Conservation (phyloP, 1,140 invertebrate species). For the Bombyx mori region ASM3026992v2 NC_085111.1:6649001-6649500, state of each 20-base stretch:
- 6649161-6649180: constrained; percentile 51
- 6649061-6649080: constrained; percentile 37
- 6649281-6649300: constrained; percentile 43
- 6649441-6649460: too few relatives aligned
- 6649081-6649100: constrained; percentile 22
- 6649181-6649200: constrained; percentile 47
- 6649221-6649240: constrained; percentile 49
- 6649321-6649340: constrained; percentile 9
- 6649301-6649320: constrained; percentile 30
- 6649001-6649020: constrained; percentile 6
- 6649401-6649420: too few relatives aligned
- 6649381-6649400: too few relatives aligned
- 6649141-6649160: constrained; percentile 58
- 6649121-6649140: constrained; percentile 20
- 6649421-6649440: too few relatives aligned
- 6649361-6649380: too few relatives aligned
- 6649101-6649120: constrained; percentile 23
- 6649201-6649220: constrained; percentile 40
- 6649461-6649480: too few relatives aligned
- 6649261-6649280: constrained; percentile 44
- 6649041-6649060: constrained; percentile 24
- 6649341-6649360: too few relatives aligned
- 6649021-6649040: constrained; percentile 25
- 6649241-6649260: constrained; percentile 25
- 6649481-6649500: too few relatives aligned